phyloP scores from a whole-genome alignment of 2,113 vertebrate species.

The Melanotaenia duboulayi region DNA sequence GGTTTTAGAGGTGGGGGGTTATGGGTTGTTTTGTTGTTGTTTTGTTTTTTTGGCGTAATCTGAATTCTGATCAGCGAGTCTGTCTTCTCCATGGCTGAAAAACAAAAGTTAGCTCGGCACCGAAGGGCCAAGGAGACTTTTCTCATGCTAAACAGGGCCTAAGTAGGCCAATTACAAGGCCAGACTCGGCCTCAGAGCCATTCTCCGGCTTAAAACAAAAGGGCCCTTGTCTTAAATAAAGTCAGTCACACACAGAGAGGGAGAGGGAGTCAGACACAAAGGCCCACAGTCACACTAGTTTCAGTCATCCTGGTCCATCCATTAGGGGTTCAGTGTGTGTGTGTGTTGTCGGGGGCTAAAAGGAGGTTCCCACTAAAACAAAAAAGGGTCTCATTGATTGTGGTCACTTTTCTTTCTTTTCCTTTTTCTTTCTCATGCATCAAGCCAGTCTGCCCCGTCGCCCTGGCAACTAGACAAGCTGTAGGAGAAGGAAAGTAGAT shows the following conservation, averaged over 20 bases:
- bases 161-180: constrained; percentile 98
- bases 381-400: constrained; percentile 78
- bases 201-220: constrained; percentile 89
- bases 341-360: constrained; percentile 58
- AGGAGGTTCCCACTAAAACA: constrained; percentile 81
- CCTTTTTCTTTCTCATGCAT: constrained; percentile 45
- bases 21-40: constrained; percentile 80
- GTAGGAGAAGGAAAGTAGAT: constrained; percentile 38
- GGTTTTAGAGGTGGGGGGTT: not conserved
- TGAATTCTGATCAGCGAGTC: constrained; percentile 93
- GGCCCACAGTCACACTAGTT: constrained; percentile 64
- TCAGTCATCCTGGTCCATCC: constrained; percentile 50
- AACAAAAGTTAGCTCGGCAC: constrained; percentile 93
- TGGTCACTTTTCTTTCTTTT: constrained; percentile 51
- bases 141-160: constrained; percentile 97
- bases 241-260: constrained; percentile 81
- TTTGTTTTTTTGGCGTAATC: constrained; percentile 82
- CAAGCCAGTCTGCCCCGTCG: constrained; percentile 48
- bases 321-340: constrained; percentile 14
- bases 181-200: constrained; percentile 88
- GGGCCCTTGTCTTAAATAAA: constrained; percentile 94
- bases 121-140: constrained; percentile 90
- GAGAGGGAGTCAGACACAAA: constrained; percentile 71
- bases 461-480: constrained; percentile 62
- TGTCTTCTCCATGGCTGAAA: constrained; percentile 81